phyloP scores from a whole-genome alignment of 92 coral and sea anemone species.

The Metridium senile region DNA sequence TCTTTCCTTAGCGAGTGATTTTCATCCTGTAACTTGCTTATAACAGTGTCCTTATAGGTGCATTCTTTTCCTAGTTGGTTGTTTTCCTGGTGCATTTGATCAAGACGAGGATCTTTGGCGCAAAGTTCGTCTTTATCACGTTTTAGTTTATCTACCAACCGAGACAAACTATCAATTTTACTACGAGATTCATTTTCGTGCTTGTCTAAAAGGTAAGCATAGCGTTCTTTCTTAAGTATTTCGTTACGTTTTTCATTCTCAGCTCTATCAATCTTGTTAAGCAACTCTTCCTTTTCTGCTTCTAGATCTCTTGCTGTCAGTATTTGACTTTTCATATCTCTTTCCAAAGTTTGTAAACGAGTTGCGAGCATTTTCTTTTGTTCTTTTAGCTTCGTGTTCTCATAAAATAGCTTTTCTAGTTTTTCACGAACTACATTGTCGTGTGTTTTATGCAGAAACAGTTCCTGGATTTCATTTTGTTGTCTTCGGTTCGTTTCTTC shows the following conservation, averaged over 20 bases:
- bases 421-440: constrained; percentile 46
- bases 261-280: constrained; percentile 18
- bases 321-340: constrained; percentile 43
- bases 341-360: constrained; percentile 43
- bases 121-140: constrained; percentile 33
- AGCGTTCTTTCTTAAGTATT: constrained; percentile 41
- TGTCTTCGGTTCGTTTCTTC: constrained; percentile 52
- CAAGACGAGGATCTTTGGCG: constrained; percentile 37
- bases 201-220: constrained; percentile 48
- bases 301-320: constrained; percentile 25
- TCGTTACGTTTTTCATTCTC: constrained; percentile 51
- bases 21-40: constrained; percentile 69
- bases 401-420: constrained; percentile 56
- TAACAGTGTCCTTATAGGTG: constrained; percentile 10
- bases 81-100: constrained; percentile 29
- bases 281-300: constrained; percentile 38
- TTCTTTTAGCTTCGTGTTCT: constrained; percentile 52
- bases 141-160: constrained; percentile 25
- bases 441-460: constrained; percentile 35
- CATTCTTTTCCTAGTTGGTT: constrained; percentile 15
- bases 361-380: constrained; percentile 48
- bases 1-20: constrained; percentile 69
- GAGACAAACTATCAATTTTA: constrained; percentile 45
- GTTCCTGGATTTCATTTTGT: constrained; percentile 46
- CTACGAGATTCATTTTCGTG: constrained; percentile 47